Evolutionary conservation across 1,140 invertebrate genomes (phyloP).

Genomic region (Zaprionus africanus): DNA sequence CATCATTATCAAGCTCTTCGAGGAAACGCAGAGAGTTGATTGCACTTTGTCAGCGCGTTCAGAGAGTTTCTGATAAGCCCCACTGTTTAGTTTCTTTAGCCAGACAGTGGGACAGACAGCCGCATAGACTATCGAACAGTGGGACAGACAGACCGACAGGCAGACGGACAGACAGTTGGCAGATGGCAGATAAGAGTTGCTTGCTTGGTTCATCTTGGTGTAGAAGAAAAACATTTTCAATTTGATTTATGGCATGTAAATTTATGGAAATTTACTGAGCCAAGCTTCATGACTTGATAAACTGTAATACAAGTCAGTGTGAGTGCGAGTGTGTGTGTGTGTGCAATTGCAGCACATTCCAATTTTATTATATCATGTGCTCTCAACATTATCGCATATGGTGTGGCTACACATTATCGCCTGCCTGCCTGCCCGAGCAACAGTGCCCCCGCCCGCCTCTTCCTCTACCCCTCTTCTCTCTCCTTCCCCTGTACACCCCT

Average conservation of each 20-base stretch:
- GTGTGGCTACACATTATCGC: conserved; percentile 63
- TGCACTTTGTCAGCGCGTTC: conserved; percentile 70
- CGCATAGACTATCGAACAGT: not conserved
- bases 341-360: conserved; percentile 67
- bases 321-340: conserved; percentile 21
- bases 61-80: conserved; percentile 53
- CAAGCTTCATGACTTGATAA: conserved; percentile 55
- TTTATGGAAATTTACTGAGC: conserved; percentile 78
- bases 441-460: conserved; percentile 21
- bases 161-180: conserved; percentile 19
- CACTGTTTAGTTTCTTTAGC: conserved; percentile 67
- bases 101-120: conserved; percentile 11
- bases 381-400: conserved; percentile 78
- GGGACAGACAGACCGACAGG: not conserved
- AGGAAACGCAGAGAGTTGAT: conserved; percentile 75
- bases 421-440: conserved; percentile 16
- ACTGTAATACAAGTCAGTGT: conserved; percentile 48
- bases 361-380: conserved; percentile 81
- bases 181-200: conserved; percentile 67
- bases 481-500: conserved; percentile 1
- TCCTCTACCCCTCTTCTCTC: not conserved
- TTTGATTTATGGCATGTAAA: conserved; percentile 81
- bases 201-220: conserved; percentile 38
- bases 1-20: conserved; percentile 25
- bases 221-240: conserved; percentile 71